Evolutionary conservation across 2,888 invertebrate species (phyloP), one percentile per base, ranked within the genome.

Genomic region (Drosophila recens): DNA sequence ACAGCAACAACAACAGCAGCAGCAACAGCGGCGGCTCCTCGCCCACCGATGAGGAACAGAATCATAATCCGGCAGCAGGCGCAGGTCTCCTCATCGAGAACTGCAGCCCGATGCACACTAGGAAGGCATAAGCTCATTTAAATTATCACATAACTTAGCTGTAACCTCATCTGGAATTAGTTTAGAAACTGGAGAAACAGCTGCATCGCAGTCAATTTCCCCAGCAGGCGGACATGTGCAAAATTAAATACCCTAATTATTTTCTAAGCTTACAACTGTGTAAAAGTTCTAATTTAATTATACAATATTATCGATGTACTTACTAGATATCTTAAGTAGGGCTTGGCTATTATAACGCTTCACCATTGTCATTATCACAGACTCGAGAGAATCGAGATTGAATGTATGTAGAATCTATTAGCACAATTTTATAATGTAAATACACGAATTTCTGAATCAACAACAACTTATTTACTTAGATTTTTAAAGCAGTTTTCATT

Each of bases 51-150:
- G 82, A 81, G 48, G 75, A 72, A 4, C 87, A 75, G 27, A 15
- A 23, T 6, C 61, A 45, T 13, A 46, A 42, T 9, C 2, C 48
- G 2, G 30, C 30, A 10, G 4, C 48, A 13, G 36, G 48, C 5
- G 45, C 40, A 8, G 49, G 54, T 17, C 67, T 87, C 57, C 83
- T 91, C 30, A 90, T 91, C 61, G 91, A 92, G 76, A 90, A 88
- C 69, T 90, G 90, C 69, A 86, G 72, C 52, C 90, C 91, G 38
- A 69, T 90, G 61, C 91, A 92, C 33, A 4, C 71, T 92, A 38
- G 92, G 92, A 4, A 80, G 92, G 20, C 91, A 91, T 72, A 91
- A 92, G 61, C 90, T 90, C 36, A 90, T 92, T 72, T 92, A 79
- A 91, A 45, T 52, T 45, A 49, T 4, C n/a, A 46, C 3, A 17